Evolutionary conservation across 2,797 vertebrate species (phyloP), one percentile per base, ranked within the genome.

Genomic region (Rachycentron canadum): DNA sequence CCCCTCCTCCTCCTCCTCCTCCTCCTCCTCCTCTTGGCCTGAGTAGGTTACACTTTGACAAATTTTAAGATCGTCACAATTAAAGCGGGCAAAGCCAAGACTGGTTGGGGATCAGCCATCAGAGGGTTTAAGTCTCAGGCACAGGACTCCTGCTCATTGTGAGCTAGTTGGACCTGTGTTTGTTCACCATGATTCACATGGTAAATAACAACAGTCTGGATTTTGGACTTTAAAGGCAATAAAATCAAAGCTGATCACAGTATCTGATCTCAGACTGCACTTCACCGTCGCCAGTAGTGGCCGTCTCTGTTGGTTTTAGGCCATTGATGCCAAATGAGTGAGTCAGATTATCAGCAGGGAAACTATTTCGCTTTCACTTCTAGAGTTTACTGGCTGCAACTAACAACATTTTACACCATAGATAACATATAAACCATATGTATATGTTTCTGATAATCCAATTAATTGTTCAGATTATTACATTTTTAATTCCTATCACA

Each of bases 321-420:
- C 21, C 47, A 43, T 21, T 30, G 13, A 26, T 45, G 11, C 36
- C 30, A 60, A 62, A 49, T 7, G 3, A 40, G 21, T 53, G 0
- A 75, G 12, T 59, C 1, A 21, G 9, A 61, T 1, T 26, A 4
- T 34, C 9, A 12, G 2, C 21, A 25, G 3, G 3, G 6, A 25
- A 21, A 19, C 10, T 1, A 60, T 65, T 83, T 76, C 16, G 69
- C 63, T 73, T 71, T 75, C 45, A 66, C 10, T 43, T 64, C 12
- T 0, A 13, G 1, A 6, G 9, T 21, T 12, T 21, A 62, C 6
- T 30, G 0, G 1, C 7, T 30, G 2, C 12, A 43, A 10, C 16
- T 7, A 13, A 30, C 4, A 19, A 21, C 1, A 17, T 4, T 55
- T 55, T 16, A 9, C 9, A 52, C 26, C 14, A 26, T 3, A 26